Percentiles rank a stretch among this genome's conserved stretches.
Conservation (phyloP, 2,888 invertebrate genomes). For the Leptinotarsa rubiginosa region DNA sequence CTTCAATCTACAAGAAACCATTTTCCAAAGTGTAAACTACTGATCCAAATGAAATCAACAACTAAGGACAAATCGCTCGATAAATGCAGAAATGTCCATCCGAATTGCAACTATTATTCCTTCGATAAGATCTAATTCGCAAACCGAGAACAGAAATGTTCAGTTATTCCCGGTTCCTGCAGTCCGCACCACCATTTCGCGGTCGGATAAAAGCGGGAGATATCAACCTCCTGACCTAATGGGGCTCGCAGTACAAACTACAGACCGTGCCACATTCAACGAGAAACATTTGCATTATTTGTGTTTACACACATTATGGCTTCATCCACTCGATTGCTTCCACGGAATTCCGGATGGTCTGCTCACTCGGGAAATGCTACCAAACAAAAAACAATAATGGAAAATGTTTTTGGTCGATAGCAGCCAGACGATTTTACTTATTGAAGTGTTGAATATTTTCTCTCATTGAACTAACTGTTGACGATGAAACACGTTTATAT, state of each 20-base stretch:
- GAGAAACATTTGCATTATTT: conserved; percentile 20
- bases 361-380: conserved; percentile 2
- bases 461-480: too few species aligned
- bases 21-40: neutral
- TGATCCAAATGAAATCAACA: neutral
- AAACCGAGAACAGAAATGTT: conserved; percentile 11
- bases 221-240: conserved; percentile 27
- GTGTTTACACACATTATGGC: conserved; percentile 19
- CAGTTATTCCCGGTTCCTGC: conserved; percentile 7
- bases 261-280: conserved; percentile 5
- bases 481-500: too few species aligned
- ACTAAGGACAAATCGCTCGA: neutral
- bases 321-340: conserved; percentile 12
- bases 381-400: conserved; percentile 5
- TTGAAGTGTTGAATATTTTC: neutral
- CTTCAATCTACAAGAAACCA: neutral
- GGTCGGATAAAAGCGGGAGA: conserved; percentile 24
- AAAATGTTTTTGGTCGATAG: conserved; percentile 3
- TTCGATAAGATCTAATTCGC: conserved; percentile 19
- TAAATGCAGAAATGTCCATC: neutral
- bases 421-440: neutral
- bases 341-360: conserved; percentile 4
- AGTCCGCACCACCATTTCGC: conserved; percentile 8
- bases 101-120: neutral
- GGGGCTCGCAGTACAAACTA: conserved; percentile 16